Conservation (phyloP, 2,888 invertebrate genomes). For the Drosophila robusta region DNA sequence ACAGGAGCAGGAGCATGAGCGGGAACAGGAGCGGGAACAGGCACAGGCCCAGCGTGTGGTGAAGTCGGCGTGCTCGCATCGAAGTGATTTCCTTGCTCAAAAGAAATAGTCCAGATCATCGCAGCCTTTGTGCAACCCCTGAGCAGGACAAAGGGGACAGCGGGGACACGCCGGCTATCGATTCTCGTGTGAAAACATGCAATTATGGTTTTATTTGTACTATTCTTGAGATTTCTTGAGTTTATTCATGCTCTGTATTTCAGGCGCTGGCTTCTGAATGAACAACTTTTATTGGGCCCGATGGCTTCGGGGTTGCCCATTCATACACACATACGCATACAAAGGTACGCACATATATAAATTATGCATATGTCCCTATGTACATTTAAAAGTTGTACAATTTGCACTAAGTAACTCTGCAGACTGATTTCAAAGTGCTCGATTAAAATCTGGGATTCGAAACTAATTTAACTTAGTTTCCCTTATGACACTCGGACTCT, state of each 20-base stretch:
- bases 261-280: constrained; percentile 4
- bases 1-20: not conserved
- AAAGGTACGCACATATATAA: too few relatives aligned
- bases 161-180: constrained; percentile 39
- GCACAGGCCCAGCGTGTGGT: constrained; percentile 51
- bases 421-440: too few relatives aligned
- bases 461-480: too few relatives aligned
- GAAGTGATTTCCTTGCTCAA: constrained; percentile 17
- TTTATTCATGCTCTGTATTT: not conserved
- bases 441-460: too few relatives aligned
- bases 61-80: constrained; percentile 50
- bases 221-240: constrained; percentile 32
- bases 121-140: constrained; percentile 48
- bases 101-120: constrained; percentile 22
- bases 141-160: not conserved
- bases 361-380: too few relatives aligned
- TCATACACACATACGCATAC: not conserved
- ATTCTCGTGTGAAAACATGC: constrained; percentile 83
- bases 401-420: too few relatives aligned
- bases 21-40: constrained; percentile 14
- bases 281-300: constrained; percentile 6
- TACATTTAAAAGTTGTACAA: too few relatives aligned
- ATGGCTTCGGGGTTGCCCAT: constrained; percentile 7
- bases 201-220: constrained; percentile 80
- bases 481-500: too few relatives aligned